Evolutionary conservation across 2,113 vertebrate genomes (phyloP), one percentile per base, ranked within the genome.

Genomic region (Equus przewalskii): DNA sequence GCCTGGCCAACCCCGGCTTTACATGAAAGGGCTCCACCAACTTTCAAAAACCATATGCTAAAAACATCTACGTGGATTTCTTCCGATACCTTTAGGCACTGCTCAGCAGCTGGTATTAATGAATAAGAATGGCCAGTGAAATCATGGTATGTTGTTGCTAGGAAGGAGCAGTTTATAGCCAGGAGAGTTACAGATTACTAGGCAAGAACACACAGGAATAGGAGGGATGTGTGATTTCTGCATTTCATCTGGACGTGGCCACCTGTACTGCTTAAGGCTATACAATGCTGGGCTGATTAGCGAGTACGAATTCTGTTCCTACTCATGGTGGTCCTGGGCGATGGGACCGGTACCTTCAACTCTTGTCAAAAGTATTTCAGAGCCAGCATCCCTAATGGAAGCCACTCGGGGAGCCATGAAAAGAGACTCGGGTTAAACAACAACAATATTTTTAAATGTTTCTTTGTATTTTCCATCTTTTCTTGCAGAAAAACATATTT

Each of bases 81-180:
- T 98, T 96, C 97, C 89, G 97, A 98, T 98, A 98, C 97, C 97
- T 98, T 76, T 97, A 98, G 98, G 98, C 98, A 93, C 96, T 97
- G 88, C 46, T 85, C 95, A 97, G 95, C 98, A 99, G 98, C 98
- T 99, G 99, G 97, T 98, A 98, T 96, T 98, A 98, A 99, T 99
- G 98, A 99, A 97, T 98, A 97, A 98, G 97, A 98, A 98, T 96
- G 97, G 95, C 97, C 97, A 97, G 95, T 93, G 98, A 98, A 98
- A 98, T 98, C 95, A 96, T 97, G 97, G 97, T 91, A 98, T 98
- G 95, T 97, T 98, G 76, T 97, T 98, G 91, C 96, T 98, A 95
- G 97, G 96, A 98, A 98, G 92, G 93, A 99, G 62, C 93, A 95
- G 97, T 98, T 98, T 98, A 98, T 98, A 98, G 97, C 89, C 97